A percentile compares a stretch with the other conserved stretches of the same genome.
Evolutionary conservation across 2,113 vertebrate species (phyloP).

Genomic region (Eolophus roseicapilla): DNA sequence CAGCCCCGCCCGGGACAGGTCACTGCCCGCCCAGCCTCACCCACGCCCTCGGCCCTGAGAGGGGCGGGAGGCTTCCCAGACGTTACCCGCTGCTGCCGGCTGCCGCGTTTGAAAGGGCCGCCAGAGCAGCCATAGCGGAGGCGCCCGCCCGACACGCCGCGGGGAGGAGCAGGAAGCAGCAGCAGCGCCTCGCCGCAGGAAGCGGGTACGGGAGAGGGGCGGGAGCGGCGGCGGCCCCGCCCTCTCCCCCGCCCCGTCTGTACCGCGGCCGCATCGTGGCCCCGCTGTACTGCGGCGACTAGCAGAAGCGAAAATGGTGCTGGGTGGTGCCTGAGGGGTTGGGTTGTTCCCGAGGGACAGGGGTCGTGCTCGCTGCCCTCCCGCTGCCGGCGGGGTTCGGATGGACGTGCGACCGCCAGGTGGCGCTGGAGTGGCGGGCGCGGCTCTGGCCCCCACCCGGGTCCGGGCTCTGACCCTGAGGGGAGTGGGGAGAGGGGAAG

Average conservation of each 20-base stretch:
- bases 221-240: neutral
- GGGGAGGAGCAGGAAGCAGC: neutral
- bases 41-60: neutral
- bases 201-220: neutral
- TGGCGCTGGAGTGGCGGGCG: neutral
- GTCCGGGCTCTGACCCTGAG: neutral
- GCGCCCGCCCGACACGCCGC: neutral
- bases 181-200: neutral
- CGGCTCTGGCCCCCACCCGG: neutral
- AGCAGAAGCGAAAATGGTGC: fast-evolving
- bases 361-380: neutral
- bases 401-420: neutral
- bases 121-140: neutral
- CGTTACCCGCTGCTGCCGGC: neutral
- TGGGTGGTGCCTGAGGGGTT: too few relatives aligned
- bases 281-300: fast-evolving
- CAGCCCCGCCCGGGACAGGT: neutral
- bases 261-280: fast-evolving
- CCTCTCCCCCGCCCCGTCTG: fast-evolving
- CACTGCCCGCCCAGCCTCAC: neutral
- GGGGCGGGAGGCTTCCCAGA: neutral
- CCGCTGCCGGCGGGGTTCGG: neutral
- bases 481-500: neutral
- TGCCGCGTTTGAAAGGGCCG: slow-evolving; percentile 56
- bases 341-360: too few relatives aligned